Percentiles rank a stretch among this genome's conserved stretches.
Conservation (phyloP, 2,888 invertebrate genomes). For the Gryllus longicercus region DNA sequence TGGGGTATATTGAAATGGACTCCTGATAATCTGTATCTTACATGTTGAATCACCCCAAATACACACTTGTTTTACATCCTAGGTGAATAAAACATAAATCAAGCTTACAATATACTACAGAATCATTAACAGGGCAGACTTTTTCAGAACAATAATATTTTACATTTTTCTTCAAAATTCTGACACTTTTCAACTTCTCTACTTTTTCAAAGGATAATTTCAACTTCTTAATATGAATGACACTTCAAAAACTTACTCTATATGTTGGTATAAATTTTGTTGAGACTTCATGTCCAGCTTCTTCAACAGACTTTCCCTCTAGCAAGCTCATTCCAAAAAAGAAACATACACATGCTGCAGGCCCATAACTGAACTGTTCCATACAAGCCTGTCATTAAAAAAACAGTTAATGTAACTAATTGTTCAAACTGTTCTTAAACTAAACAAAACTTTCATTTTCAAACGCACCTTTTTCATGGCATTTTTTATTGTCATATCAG, state of each 20-base stretch:
- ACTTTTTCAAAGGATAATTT: too few species aligned
- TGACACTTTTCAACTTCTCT: too few species aligned
- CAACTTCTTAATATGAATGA: not conserved
- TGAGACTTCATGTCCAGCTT: constrained; percentile 64
- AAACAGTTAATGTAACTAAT: not conserved
- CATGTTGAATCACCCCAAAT: too few species aligned
- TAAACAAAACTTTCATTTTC: not conserved
- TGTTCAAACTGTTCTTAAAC: not conserved
- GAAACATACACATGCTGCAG: constrained; percentile 71
- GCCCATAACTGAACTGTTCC: constrained; percentile 73
- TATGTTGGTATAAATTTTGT: constrained; percentile 73
- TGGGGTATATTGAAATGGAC: too few species aligned
- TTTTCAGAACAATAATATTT: too few species aligned
- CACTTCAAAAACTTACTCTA: constrained; percentile 52
- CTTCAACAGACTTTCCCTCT: constrained; percentile 63
- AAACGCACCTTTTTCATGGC: constrained; percentile 33
- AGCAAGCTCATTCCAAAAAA: constrained; percentile 72
- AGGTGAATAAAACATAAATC: too few species aligned
- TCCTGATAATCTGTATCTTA: too few species aligned
- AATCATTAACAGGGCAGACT: too few species aligned
- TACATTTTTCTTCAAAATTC: too few species aligned
- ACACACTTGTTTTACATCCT: too few species aligned
- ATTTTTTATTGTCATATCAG: constrained; percentile 25
- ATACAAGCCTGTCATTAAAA: constrained; percentile 57
- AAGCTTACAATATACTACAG: too few species aligned